Base-by-base conservation (phyloP, 2,888 invertebrate species). In the Venusia cambrica region DNA sequence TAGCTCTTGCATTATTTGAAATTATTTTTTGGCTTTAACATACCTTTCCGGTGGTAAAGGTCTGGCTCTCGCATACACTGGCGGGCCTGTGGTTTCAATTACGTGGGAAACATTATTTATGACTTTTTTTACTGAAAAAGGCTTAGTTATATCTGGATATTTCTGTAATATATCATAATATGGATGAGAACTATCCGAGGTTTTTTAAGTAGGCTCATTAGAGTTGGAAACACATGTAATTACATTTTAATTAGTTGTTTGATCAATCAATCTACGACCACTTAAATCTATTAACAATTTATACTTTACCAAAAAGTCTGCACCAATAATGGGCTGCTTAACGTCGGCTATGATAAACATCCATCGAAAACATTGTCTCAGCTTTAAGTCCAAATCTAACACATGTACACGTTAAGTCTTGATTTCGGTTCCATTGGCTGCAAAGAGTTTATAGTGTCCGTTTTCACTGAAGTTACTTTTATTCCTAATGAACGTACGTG, bases 261-360 rank as follows among this genome's bases (percentile, higher is more conserved):
- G 8, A 22, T 35, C 34, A n/a, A 28, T 13, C 5, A 35, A 28
- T 17, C 4, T 34, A 2, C 22, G 21, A 5, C 13, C 13, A 4
- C 9, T 12, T 5, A 61, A n/a, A 18, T 58, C 53, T 1, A 55
- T 42, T n/a, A 55, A 7, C 10, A 61, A 24, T 5, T 45, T 47
- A 22, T 47, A 35, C 7, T 50, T 16, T 0, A 7, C 29, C 20
- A 55, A 41, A 38, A 57, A 56, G 32, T 57, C 56, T 3, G 55
- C 57, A 0, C 56, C 56, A 1, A 57, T 5, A 5, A 55, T 57
- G 2, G 52, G 48, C 21, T 48, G 48, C 5, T 36, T 41, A 0
- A 59, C 51, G 3, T 45, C 44, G 0, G 48, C 49, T 3, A 57
- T 16, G 1, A 55, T 29, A 12, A 59, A 54, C 5, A 10, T 43